Evolutionary conservation across 2,113 vertebrate genomes (phyloP).

Genomic region (Rhabdomys dilectus): DNA sequence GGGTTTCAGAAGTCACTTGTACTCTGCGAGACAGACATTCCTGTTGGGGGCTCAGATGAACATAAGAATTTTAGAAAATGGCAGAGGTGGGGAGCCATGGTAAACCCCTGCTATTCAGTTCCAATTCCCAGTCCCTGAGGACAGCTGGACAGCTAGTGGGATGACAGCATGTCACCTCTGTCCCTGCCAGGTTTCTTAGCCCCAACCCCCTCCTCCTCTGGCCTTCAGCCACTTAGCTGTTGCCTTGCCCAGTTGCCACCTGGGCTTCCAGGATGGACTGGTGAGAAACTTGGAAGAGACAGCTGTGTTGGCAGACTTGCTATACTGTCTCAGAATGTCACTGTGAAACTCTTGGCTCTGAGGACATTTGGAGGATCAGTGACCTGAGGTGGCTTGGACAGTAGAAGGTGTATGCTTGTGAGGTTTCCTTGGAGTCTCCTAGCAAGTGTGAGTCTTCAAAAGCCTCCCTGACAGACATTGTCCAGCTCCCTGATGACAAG

Average conservation of each 20-base stretch:
- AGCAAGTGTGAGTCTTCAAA: not conserved
- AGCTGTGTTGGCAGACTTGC: slow-evolving; percentile 1
- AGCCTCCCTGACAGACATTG: not conserved
- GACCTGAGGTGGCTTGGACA: not conserved
- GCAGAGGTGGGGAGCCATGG: not conserved
- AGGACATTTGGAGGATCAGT: not conserved
- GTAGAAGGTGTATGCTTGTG: not conserved
- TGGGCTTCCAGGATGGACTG: not conserved
- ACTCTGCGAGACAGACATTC: not conserved
- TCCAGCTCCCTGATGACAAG: not conserved
- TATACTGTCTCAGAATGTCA: not conserved
- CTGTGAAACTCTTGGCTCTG: slow-evolving; percentile 22
- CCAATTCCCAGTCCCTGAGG: not conserved
- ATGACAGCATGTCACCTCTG: not conserved
- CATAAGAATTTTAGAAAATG: not conserved
- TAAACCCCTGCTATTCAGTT: not conserved
- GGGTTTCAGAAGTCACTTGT: not conserved
- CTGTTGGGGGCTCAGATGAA: not conserved
- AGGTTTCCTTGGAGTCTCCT: not conserved
- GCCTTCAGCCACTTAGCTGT: not conserved
- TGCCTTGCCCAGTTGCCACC: not conserved
- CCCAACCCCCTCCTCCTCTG: not conserved
- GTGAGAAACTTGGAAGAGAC: slow-evolving; percentile 19
- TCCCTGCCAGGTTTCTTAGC: not conserved
- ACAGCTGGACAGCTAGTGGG: not conserved